These are phyloP conservation scores for Aleiodes sp. DNA, from an alignment of 1,140 invertebrate species.

Conservation along the genomic window DNA sequence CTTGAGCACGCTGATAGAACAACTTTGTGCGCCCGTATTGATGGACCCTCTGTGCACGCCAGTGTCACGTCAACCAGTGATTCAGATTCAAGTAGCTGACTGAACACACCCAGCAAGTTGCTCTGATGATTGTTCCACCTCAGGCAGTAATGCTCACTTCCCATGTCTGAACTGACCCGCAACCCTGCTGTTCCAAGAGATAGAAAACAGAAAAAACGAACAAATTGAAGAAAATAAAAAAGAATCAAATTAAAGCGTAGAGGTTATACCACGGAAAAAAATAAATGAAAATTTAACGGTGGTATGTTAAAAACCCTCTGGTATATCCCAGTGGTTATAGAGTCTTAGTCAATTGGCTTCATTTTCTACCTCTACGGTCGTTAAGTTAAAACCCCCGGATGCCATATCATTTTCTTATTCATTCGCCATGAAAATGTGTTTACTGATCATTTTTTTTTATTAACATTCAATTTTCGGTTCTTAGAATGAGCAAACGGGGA, in stretches of 20 bases:
- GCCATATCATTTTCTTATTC: neutral
- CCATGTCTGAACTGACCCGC: slow-evolving; percentile 90
- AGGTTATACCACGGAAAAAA: too few species aligned
- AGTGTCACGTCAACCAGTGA: slow-evolving; percentile 95
- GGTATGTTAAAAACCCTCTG: neutral
- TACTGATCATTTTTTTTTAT: neutral
- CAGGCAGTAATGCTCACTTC: slow-evolving; percentile 95
- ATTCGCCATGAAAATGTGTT: slow-evolving; percentile 8
- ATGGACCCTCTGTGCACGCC: slow-evolving; percentile 92
- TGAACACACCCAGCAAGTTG: slow-evolving; percentile 93
- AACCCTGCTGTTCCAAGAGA: slow-evolving; percentile 71
- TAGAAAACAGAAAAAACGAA: neutral
- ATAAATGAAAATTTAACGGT: slow-evolving; percentile 7
- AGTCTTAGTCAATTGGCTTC: slow-evolving; percentile 5
- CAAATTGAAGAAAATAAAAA: too few species aligned
- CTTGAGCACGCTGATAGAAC: slow-evolving; percentile 94
- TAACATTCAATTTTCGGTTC: neutral
- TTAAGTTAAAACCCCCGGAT: neutral
- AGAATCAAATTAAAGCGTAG: too few species aligned
- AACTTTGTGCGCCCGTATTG: slow-evolving; percentile 94
- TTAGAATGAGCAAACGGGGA: too few species aligned
- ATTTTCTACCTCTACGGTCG: slow-evolving; percentile 15
- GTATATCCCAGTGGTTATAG: slow-evolving; percentile 5
- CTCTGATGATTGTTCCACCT: slow-evolving; percentile 97
- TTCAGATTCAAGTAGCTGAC: slow-evolving; percentile 92